Conservation (phyloP, 2,797 vertebrate species). For the Sciaenops ocellatus region DNA sequence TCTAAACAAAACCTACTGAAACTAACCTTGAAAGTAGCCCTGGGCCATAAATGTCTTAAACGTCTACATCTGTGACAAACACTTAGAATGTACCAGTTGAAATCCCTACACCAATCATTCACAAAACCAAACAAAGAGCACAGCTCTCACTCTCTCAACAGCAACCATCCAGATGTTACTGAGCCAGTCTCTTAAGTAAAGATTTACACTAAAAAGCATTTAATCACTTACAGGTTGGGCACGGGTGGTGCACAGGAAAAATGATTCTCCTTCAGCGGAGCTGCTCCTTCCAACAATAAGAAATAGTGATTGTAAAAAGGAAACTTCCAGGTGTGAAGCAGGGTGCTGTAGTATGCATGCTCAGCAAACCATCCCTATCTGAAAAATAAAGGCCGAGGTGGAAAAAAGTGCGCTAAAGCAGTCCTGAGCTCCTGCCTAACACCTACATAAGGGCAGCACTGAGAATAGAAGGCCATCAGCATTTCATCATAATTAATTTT, state of each 20-base stretch:
- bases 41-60: background rate
- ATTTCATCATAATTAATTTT: constrained; percentile 57
- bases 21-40: background rate
- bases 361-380: constrained; percentile 46
- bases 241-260: background rate
- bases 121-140: background rate
- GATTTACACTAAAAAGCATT: constrained; percentile 4
- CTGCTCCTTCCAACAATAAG: constrained; percentile 21
- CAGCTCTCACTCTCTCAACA: background rate
- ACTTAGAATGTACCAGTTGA: background rate
- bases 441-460: constrained; percentile 40
- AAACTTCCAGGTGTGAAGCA: constrained; percentile 58
- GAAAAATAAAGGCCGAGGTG: constrained; percentile 43
- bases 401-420: constrained; percentile 28
- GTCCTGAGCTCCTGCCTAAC: constrained; percentile 25
- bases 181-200: background rate
- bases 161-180: constrained; percentile 8
- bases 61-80: background rate
- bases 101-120: background rate
- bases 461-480: constrained; percentile 46
- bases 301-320: constrained; percentile 6
- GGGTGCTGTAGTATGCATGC: constrained; percentile 22
- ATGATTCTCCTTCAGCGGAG: background rate
- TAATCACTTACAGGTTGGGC: background rate
- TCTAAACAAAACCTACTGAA: background rate